Evolutionary conservation across 1,140 invertebrate species (phyloP), one percentile per base, ranked within the genome.

Genomic region (Phymastichus coffea): DNA sequence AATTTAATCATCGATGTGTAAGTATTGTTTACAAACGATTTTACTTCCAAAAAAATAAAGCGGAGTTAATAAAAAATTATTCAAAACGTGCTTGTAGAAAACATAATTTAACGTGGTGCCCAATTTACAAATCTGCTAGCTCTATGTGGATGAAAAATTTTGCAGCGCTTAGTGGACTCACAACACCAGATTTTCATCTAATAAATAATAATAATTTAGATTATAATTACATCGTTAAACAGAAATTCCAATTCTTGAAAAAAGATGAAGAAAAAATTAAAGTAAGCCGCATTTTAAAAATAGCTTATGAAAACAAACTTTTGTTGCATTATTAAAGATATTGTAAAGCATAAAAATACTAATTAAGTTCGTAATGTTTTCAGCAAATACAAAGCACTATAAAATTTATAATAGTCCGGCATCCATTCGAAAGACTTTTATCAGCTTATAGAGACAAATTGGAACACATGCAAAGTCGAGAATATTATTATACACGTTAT

Each of bases 401-500:
- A n/a, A n/a, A n/a, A n/a, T 77, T 81, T 57, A 35, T 80, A 8
- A 72, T 81, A n/a, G 78, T 87, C 2, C 72, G 87, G 15, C 84
- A 88, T 72, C 87, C 87, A 4, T 82, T 88, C 60, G 84, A 88
- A 66, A 74, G 87, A 49, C 63, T 88, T 1, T 63, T 87, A 7
- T 87, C 84, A 12, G 85, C 86, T 0, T 89, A 85, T 61, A 73
- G 84, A 64, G 86, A 87, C 64, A 88, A 88, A 72, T 77, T 88
- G 47, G 80, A 83, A 63, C 78, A 84, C 43, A 69, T 65, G 23
- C 57, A 70, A 65, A 67, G 67, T 15, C 68, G 72, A 52, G 83
- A 75, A 56, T 79, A 77, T 66, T 80, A 79, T 61, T 75, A 77
- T 40, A 68, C 65, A 67, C 66, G 67, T 38, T 80, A 71, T 61